These are phyloP conservation scores for Ctenopoma multispine DNA, from an alignment of 2,797 vertebrate species.

Conservation along the genomic window DNA sequence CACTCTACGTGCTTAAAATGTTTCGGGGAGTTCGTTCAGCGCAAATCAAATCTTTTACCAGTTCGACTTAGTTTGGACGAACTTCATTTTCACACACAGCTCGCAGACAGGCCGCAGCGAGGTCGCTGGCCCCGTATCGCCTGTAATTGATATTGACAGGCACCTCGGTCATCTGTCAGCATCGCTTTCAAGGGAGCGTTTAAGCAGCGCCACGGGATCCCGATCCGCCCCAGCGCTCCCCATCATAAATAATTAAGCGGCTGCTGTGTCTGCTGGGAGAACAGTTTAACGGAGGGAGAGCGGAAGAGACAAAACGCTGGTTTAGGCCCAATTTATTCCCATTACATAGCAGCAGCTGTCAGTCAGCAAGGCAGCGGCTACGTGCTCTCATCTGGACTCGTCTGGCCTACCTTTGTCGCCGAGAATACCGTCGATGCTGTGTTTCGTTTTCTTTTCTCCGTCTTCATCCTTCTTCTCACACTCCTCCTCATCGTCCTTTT, in stretches of 20 bases:
- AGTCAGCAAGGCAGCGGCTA: neutral
- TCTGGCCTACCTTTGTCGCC: conserved; percentile 93
- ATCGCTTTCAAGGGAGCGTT: conserved; percentile 88
- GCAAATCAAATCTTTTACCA: neutral
- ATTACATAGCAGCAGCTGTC: conserved; percentile 14
- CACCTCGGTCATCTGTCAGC: conserved; percentile 89
- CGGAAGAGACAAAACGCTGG: conserved; percentile 49
- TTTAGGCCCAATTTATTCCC: conserved; percentile 59
- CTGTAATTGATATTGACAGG: conserved; percentile 90
- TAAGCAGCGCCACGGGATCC: conserved; percentile 82
- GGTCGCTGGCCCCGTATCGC: neutral
- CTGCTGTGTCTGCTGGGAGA: conserved; percentile 55
- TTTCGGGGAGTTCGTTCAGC: neutral
- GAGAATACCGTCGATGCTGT: conserved; percentile 97
- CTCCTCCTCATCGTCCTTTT: conserved; percentile 94
- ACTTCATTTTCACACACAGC: neutral
- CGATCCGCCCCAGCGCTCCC: conserved; percentile 78
- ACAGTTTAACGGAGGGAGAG: conserved; percentile 53
- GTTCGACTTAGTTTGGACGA: neutral
- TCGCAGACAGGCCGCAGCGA: neutral
- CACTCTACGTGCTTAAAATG: neutral
- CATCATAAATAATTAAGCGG: conserved; percentile 85
- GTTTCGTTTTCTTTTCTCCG: conserved; percentile 93
- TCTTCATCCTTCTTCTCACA: conserved; percentile 95
- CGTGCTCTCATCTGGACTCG: neutral